phyloP scores from a whole-genome alignment of 2,797 vertebrate species.

The Scolopax bukidnonensis region DNA sequence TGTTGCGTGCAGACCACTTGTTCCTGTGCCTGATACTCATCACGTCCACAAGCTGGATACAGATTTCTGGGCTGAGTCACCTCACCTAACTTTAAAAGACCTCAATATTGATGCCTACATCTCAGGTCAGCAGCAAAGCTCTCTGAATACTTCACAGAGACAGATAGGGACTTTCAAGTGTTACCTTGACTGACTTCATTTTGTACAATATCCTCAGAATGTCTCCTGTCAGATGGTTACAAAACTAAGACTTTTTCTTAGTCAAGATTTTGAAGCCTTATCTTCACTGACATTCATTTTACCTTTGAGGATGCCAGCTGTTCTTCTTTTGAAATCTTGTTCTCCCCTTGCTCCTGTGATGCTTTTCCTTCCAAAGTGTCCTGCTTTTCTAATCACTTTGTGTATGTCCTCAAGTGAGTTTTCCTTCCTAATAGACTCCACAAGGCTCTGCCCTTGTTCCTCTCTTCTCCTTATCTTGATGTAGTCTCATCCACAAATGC shows the following conservation, averaged over 20 bases:
- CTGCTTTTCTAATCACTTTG: not conserved
- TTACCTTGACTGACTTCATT: not conserved
- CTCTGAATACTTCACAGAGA: not conserved
- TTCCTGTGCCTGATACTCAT: not conserved
- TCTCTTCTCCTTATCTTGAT: not conserved
- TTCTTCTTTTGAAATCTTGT: not conserved
- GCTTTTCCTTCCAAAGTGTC: not conserved
- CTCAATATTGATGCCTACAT: not conserved
- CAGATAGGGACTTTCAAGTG: not conserved
- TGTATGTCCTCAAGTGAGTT: not conserved
- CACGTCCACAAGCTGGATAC: not conserved
- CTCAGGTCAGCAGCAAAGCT: not conserved
- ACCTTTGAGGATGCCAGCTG: not conserved
- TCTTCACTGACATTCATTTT: not conserved
- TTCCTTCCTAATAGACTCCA: not conserved
- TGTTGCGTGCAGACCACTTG: not conserved
- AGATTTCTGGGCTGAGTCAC: not conserved
- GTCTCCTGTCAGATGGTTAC: not conserved
- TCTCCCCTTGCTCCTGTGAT: not conserved
- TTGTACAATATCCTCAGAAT: not conserved
- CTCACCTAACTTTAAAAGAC: not conserved
- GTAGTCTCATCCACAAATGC: not conserved
- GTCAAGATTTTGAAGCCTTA: not conserved
- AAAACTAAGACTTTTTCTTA: not conserved
- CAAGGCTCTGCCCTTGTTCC: not conserved